Percentiles rank a stretch among this genome's conserved stretches.
These are phyloP conservation scores for Chrysaora quinquecirrha DNA, from an alignment of 30 jellyfish, hydroid and myxozoan species.

Conservation along the genomic window DNA sequence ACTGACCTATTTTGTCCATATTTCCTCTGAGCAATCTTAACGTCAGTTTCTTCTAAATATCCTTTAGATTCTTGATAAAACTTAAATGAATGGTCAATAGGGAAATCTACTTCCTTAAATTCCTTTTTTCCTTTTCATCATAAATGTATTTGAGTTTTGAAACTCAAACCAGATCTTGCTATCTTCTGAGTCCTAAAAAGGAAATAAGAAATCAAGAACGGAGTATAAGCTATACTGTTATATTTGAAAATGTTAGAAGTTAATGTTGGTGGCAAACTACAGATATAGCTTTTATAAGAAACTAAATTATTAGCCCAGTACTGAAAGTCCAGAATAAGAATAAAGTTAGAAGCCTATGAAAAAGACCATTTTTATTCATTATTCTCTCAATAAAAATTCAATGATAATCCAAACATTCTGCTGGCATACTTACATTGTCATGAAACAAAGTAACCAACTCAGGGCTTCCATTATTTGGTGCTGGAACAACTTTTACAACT, in stretches of 20 bases:
- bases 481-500: conserved; percentile 86
- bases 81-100: conserved; percentile 81
- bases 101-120: conserved; percentile 76
- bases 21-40: conserved; percentile 68
- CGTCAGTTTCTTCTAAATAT: conserved; percentile 82
- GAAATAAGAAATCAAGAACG: neutral
- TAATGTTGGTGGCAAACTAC: too few relatives aligned
- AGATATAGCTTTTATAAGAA: too few relatives aligned
- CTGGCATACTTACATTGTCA: conserved; percentile 67
- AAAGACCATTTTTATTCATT: too few relatives aligned
- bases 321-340: too few relatives aligned
- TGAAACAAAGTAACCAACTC: conserved; percentile 75
- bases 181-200: neutral
- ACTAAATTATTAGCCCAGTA: too few relatives aligned
- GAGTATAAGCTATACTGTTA: too few relatives aligned
- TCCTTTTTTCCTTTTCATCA: conserved; percentile 88
- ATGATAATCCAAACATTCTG: too few relatives aligned
- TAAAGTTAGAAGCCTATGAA: too few relatives aligned
- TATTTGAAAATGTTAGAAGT: too few relatives aligned
- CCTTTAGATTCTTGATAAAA: conserved; percentile 96
- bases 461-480: conserved; percentile 93
- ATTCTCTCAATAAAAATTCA: too few relatives aligned
- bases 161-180: conserved; percentile 71
- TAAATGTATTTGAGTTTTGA: conserved; percentile 78
- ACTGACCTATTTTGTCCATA: conserved; percentile 88